Conservation (phyloP, 2,113 vertebrate genomes). For the Platichthys flesus region DNA sequence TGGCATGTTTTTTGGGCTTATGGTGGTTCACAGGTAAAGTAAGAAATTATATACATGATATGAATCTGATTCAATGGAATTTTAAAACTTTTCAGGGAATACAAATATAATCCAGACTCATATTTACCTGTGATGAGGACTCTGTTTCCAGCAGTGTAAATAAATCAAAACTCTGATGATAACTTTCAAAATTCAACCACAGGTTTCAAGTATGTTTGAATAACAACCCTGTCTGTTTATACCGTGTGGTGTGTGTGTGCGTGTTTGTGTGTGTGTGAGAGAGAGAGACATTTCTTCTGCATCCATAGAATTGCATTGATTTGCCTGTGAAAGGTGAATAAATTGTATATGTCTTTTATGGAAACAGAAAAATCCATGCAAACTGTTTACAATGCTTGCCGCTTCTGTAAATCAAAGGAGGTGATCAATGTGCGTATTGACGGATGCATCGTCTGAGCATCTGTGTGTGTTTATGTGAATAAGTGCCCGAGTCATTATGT, state of each 20-base stretch:
- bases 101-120: neutral
- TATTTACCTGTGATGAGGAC: neutral
- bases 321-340: conserved; percentile 67
- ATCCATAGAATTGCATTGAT: conserved; percentile 62
- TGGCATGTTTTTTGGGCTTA: too few species aligned
- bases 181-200: conserved; percentile 10
- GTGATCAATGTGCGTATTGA: conserved; percentile 74
- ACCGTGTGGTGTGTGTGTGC: conserved; percentile 8
- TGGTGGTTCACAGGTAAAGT: too few species aligned
- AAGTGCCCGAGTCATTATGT: neutral
- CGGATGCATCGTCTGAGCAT: conserved; percentile 63
- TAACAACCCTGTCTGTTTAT: conserved; percentile 54
- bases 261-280: too few species aligned
- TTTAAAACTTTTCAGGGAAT: too few species aligned
- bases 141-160: conserved; percentile 22
- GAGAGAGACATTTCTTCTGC: conserved; percentile 31
- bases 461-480: neutral
- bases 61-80: too few species aligned
- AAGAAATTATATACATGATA: too few species aligned
- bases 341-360: conserved; percentile 71
- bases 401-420: conserved; percentile 72
- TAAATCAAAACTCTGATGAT: conserved; percentile 18
- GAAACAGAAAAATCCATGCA: conserved; percentile 79
- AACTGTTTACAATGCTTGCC: conserved; percentile 73
- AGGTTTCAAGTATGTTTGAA: conserved; percentile 66